Conservation (phyloP, 2,113 vertebrate species). For the Nerophis lumbriciformis region DNA sequence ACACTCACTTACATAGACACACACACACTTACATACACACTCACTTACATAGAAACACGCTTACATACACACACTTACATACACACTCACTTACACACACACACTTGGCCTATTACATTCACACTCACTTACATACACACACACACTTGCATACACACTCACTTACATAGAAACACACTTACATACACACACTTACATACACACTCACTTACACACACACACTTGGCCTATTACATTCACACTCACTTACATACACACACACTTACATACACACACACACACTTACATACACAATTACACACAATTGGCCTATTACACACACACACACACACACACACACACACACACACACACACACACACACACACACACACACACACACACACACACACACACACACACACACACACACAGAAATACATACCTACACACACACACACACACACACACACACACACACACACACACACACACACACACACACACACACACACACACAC, state of each 20-base stretch:
- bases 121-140: too few relatives aligned
- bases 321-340: constrained; percentile 7
- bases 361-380: too few relatives aligned
- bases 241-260: constrained; percentile 14
- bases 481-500: background rate
- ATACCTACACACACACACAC: too few relatives aligned
- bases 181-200: constrained; percentile 6
- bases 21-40: too few relatives aligned
- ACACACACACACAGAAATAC: background rate
- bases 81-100: too few relatives aligned
- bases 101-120: too few relatives aligned
- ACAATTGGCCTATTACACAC: background rate
- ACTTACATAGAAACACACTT: too few relatives aligned
- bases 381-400: background rate
- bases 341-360: constrained; percentile 3
- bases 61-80: too few relatives aligned
- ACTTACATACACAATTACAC: constrained; percentile 12
- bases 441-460: background rate
- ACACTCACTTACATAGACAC: too few relatives aligned
- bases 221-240: background rate
- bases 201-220: constrained; percentile 1
- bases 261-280: background rate
- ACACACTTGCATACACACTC: too few relatives aligned
- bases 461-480: constrained; percentile 6
- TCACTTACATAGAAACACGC: too few relatives aligned